A percentile compares a stretch with the other conserved stretches of the same genome.
These are phyloP conservation scores for Drosophila sulfurigaster DNA, from an alignment of 1,140 invertebrate species.

Conservation along the genomic window DNA sequence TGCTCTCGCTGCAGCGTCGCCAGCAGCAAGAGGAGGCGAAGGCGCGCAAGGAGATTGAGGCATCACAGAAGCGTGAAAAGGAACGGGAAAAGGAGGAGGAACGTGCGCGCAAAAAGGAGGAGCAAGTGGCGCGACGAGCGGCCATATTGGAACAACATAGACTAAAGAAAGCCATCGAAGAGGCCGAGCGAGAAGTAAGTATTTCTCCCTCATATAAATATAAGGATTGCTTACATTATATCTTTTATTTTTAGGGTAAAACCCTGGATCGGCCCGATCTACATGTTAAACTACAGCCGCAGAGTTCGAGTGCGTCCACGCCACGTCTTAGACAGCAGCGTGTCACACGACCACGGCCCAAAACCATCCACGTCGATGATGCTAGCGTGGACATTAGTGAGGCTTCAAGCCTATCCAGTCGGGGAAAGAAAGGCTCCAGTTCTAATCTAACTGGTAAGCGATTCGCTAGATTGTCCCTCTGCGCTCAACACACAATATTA, in stretches of 20 bases:
- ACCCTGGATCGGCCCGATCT: slow-evolving; percentile 90
- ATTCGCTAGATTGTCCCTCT: not conserved
- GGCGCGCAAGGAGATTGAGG: slow-evolving; percentile 93
- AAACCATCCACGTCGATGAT: slow-evolving; percentile 94
- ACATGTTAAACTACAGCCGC: slow-evolving; percentile 85
- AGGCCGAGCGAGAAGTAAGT: slow-evolving; percentile 93
- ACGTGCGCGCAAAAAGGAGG: slow-evolving; percentile 93
- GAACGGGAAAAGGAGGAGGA: slow-evolving; percentile 95
- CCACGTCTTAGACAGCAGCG: slow-evolving; percentile 88
- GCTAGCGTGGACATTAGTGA: slow-evolving; percentile 90
- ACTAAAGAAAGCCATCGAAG: slow-evolving; percentile 96
- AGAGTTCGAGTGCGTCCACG: slow-evolving; percentile 80
- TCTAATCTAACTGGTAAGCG: slow-evolving; percentile 91
- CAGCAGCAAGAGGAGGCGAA: slow-evolving; percentile 95
- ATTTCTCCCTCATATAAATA: too few species aligned
- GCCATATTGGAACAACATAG: slow-evolving; percentile 97
- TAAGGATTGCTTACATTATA: not conserved
- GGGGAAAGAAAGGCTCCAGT: slow-evolving; percentile 92
- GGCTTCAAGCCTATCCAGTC: slow-evolving; percentile 90
- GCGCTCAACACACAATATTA: slow-evolving; percentile 1
- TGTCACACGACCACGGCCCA: slow-evolving; percentile 89
- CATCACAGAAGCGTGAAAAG: slow-evolving; percentile 90
- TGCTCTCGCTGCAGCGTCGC: slow-evolving; percentile 93
- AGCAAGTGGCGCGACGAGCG: slow-evolving; percentile 94
- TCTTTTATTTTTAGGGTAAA: slow-evolving; percentile 87